Evolutionary conservation across 1,140 invertebrate genomes (phyloP), one percentile per base, ranked within the genome.

Genomic region (Papilio polytes): DNA sequence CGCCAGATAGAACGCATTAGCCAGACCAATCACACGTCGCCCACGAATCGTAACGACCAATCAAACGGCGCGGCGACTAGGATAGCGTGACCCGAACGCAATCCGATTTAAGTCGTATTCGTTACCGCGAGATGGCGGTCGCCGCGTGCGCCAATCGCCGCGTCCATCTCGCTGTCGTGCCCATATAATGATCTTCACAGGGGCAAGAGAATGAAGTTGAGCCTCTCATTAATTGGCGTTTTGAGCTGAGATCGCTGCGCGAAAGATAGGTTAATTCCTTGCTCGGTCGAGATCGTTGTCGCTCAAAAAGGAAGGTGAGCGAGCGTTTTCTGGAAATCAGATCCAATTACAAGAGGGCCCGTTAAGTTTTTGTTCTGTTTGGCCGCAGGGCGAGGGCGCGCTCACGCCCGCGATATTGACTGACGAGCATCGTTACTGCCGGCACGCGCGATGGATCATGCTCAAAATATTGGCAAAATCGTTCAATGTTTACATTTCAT

Each of bases 151-250:
- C 91, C 92, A 94, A 95, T 95, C 94, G 92, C 91, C 91, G 91
- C 92, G 92, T 93, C 91, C 92, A 95, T 95, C 94, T 91, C 91
- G 86, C 90, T 95, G 94, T 95, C 92, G 94, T 95, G 94, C 92
- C 89, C 94, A 93, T 94, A 94, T 94, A 95, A 95, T 94, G 93
- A 94, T 95, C 94, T 94, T 94, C 94, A 94, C 94, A 94, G 92
- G 92, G 91, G 86, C 91, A 91, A 87, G 87, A 94, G 94, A 95
- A 95, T 94, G 93, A 94, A 94, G 92, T 94, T 94, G 93, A 94
- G 93, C 89, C 91, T 91, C 93, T 94, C 93, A 94, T 94, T 94
- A 94, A 94, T 94, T 94, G 93, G 93, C 92, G 92, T 94, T 94
- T 94, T 94, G 93, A 94, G 92, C 86, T 89, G 92, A 94, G 93